These are phyloP conservation scores for Thrips palmi DNA, from an alignment of 1,140 invertebrate genomes.

Conservation along the genomic window DNA sequence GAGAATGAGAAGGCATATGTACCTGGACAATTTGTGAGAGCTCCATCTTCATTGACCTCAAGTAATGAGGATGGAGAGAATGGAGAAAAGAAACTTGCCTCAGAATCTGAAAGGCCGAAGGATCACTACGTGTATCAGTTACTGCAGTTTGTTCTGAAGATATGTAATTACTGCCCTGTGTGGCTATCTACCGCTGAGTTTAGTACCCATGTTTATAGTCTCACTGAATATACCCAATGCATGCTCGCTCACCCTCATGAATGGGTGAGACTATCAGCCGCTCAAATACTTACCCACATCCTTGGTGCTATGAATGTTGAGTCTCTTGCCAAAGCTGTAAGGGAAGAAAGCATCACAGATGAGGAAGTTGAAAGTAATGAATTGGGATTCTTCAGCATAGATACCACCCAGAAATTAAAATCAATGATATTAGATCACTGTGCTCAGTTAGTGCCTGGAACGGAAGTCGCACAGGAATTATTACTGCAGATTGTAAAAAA, in stretches of 20 bases:
- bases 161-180: constrained; percentile 5
- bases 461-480: constrained; percentile 23
- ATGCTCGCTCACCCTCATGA: constrained; percentile 40
- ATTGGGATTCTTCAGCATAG: constrained; percentile 9
- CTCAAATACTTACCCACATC: constrained; percentile 53
- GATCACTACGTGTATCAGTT: constrained; percentile 55
- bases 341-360: constrained; percentile 4
- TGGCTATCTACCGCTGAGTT: neutral
- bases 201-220: constrained; percentile 10
- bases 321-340: constrained; percentile 3
- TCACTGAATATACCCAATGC: constrained; percentile 26
- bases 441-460: constrained; percentile 23
- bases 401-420: constrained; percentile 12
- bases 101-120: constrained; percentile 21
- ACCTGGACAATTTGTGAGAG: constrained; percentile 24
- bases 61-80: constrained; percentile 3
- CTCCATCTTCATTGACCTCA: constrained; percentile 17
- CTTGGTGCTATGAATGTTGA: constrained; percentile 40
- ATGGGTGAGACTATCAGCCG: constrained; percentile 55
- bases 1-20: constrained; percentile 14
- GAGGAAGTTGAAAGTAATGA: neutral
- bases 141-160: constrained; percentile 23
- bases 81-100: neutral
- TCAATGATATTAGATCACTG: constrained; percentile 16
- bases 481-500: constrained; percentile 38